Evolutionary conservation across 2,888 invertebrate genomes (phyloP).

Genomic region (Phengaris alcon): DNA sequence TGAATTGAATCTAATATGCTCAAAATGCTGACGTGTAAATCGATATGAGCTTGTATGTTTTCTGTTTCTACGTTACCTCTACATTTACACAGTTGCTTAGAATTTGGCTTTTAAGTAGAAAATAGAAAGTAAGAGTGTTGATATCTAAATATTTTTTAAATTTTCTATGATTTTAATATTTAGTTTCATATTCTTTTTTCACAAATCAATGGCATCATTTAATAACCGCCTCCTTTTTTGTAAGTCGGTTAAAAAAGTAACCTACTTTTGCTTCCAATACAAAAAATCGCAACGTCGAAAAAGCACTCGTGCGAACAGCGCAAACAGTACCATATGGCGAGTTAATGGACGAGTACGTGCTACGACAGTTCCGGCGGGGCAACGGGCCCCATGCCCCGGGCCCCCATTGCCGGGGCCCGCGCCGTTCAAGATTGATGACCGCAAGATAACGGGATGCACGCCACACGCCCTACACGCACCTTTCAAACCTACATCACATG

Average conservation of each 20-base stretch:
- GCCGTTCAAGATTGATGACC: slow-evolving; percentile 71
- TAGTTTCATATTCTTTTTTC: no score
- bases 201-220: no score
- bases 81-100: no score
- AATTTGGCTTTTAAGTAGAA: no score
- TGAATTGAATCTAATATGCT: not conserved
- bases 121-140: no score
- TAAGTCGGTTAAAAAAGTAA: no score
- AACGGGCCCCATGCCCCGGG: slow-evolving; percentile 48
- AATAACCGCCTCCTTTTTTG: no score
- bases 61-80: no score
- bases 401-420: slow-evolving; percentile 46
- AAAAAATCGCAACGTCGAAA: not conserved
- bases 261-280: not conserved
- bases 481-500: slow-evolving; percentile 44
- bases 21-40: slow-evolving; percentile 13
- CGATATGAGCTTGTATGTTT: not conserved
- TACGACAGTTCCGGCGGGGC: slow-evolving; percentile 66
- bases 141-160: no score
- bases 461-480: slow-evolving; percentile 44
- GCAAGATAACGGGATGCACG: slow-evolving; percentile 67
- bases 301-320: slow-evolving; percentile 4
- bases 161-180: no score
- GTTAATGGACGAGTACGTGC: slow-evolving; percentile 49
- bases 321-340: slow-evolving; percentile 27